These are phyloP conservation scores for Sarotherodon lohbergeri DNA, from an alignment of 2,113 vertebrate species.

Conservation along the genomic window DNA sequence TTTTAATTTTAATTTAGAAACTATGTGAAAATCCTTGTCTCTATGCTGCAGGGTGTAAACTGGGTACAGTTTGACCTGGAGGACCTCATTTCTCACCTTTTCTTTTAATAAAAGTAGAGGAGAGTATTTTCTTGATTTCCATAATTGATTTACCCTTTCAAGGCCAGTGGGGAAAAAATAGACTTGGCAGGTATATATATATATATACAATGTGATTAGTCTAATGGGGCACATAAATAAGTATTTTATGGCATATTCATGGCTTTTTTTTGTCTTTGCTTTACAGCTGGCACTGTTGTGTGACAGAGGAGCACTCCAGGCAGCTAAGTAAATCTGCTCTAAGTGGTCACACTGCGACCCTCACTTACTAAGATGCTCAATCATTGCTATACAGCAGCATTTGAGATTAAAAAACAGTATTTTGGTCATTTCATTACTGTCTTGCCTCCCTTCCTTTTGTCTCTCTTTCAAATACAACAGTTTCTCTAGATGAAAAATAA, in stretches of 20 bases:
- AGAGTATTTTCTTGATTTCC: neutral
- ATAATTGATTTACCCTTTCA: neutral
- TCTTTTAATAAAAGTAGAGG: neutral
- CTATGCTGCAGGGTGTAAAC: neutral
- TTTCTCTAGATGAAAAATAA: neutral
- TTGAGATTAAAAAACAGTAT: neutral
- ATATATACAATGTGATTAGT: neutral
- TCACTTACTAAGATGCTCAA: neutral
- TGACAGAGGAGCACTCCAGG: neutral
- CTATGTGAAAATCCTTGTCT: neutral
- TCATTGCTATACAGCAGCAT: neutral
- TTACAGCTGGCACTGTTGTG: neutral
- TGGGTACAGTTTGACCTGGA: neutral
- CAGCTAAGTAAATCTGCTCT: neutral
- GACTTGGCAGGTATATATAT: neutral
- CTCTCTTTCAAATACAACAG: neutral
- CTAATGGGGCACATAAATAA: neutral
- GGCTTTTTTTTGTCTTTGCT: neutral
- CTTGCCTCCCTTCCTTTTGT: neutral
- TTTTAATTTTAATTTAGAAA: neutral
- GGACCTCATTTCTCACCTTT: neutral
- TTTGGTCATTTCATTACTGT: neutral
- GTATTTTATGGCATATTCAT: neutral
- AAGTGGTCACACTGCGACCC: neutral
- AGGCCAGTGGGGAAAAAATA: neutral